phyloP scores from a whole-genome alignment of 1,140 invertebrate species.

The Parasteatoda tepidariorum region DNA sequence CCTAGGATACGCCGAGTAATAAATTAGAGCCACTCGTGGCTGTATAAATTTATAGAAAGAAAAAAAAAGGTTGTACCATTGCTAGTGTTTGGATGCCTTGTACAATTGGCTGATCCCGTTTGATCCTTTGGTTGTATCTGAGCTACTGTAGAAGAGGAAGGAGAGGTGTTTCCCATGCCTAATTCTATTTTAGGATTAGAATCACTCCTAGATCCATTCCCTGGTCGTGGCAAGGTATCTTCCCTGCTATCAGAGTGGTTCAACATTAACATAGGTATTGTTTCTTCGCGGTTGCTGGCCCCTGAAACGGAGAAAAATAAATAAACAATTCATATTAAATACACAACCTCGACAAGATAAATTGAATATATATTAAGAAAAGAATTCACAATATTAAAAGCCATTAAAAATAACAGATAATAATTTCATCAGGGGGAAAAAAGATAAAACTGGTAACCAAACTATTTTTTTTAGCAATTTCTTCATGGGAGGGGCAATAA shows the following conservation, averaged over 20 bases:
- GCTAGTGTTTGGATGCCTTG: slow-evolving; percentile 43
- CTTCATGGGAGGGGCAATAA: no score
- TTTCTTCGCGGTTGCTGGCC: slow-evolving; percentile 68
- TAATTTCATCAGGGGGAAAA: no score
- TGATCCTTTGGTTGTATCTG: slow-evolving; percentile 32
- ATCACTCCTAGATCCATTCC: neutral
- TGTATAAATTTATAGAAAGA: no score
- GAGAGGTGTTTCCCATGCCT: neutral
- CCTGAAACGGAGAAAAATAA: slow-evolving; percentile 1
- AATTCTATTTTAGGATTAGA: slow-evolving; percentile 6
- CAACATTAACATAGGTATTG: slow-evolving; percentile 70
- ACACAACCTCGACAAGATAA: no score
- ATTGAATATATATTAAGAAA: no score
- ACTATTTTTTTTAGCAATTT: no score
- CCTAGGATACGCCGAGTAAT: no score
- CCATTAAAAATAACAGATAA: no score
- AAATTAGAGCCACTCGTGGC: no score
- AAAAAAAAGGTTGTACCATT: neutral
- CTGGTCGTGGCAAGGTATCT: slow-evolving; percentile 61
- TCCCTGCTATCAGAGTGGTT: slow-evolving; percentile 68
- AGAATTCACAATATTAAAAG: no score
- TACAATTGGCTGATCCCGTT: slow-evolving; percentile 22
- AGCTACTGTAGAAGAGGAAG: slow-evolving; percentile 9
- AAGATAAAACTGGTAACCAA: no score
- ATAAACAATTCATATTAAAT: no score